Percentiles rank a stretch among this genome's conserved stretches.
phyloP scores from a whole-genome alignment of 1,140 invertebrate species.

The Lordiphosa clarofinis region DNA sequence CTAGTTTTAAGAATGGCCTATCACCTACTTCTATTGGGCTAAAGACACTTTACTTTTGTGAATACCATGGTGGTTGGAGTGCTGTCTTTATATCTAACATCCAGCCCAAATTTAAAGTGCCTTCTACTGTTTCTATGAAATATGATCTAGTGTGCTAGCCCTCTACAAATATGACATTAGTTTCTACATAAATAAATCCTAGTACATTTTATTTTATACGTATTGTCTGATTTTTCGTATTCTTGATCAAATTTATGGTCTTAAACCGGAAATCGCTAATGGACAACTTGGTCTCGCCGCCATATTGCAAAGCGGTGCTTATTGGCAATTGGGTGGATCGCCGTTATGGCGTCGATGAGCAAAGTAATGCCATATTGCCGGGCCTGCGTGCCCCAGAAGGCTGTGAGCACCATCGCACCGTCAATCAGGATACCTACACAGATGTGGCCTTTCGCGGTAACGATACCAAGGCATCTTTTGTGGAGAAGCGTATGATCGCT shows the following conservation, averaged over 20 bases:
- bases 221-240: background rate
- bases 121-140: too few species aligned
- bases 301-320: slow-evolving; percentile 37
- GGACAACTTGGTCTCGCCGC: slow-evolving; percentile 17
- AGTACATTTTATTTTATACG: background rate
- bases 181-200: too few species aligned
- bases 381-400: slow-evolving; percentile 13
- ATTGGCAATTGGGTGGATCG: slow-evolving; percentile 59
- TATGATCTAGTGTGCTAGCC: too few species aligned
- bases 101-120: too few species aligned
- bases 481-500: slow-evolving; percentile 21
- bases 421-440: slow-evolving; percentile 37
- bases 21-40: too few species aligned
- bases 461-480: background rate
- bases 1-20: too few species aligned
- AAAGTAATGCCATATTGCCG: slow-evolving; percentile 51
- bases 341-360: slow-evolving; percentile 26
- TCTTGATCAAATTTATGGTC: slow-evolving; percentile 1
- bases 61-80: too few species aligned
- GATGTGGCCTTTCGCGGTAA: background rate
- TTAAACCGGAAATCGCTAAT: slow-evolving; percentile 15
- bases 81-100: too few species aligned
- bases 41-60: too few species aligned
- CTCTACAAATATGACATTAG: too few species aligned
- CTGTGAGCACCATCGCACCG: slow-evolving; percentile 41